Percentiles rank a stretch among this genome's conserved stretches.
Evolutionary conservation across 1,140 invertebrate species (phyloP).

Genomic region (Penaeus vannamei): DNA sequence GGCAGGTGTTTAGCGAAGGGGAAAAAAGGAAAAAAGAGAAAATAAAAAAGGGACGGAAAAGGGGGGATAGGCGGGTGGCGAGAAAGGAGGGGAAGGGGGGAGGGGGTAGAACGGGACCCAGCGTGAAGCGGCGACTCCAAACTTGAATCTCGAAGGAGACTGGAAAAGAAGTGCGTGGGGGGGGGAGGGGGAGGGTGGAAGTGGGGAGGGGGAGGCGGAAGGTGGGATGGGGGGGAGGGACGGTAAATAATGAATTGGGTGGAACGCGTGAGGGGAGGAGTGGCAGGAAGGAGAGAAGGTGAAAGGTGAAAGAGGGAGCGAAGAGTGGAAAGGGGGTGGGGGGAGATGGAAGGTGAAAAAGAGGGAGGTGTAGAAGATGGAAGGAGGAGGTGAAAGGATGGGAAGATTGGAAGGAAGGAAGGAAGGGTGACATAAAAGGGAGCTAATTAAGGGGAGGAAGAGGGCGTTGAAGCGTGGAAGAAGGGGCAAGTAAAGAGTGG

Average conservation of each 20-base stretch:
- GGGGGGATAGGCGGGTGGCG: too few relatives aligned
- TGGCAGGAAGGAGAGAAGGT: too few relatives aligned
- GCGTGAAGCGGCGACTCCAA: too few relatives aligned
- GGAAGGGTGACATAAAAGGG: neutral
- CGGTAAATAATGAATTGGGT: neutral
- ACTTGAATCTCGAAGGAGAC: too few relatives aligned
- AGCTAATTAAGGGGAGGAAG: too few relatives aligned
- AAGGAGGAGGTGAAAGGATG: neutral
- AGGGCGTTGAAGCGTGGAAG: neutral
- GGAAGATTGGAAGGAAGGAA: neutral
- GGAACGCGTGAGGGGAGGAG: neutral
- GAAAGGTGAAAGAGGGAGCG: neutral
- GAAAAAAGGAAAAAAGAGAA: too few relatives aligned
- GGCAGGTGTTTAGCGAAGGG: too few relatives aligned
- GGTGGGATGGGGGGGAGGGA: neutral
- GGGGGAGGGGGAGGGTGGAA: too few relatives aligned
- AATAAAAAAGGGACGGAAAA: too few relatives aligned
- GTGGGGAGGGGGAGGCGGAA: neutral
- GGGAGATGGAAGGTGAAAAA: neutral
- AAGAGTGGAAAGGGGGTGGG: neutral
- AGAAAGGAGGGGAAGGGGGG: too few relatives aligned
- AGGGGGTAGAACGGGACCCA: too few relatives aligned
- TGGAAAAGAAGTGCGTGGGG: slow-evolving; percentile 5
- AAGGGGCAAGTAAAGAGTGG: neutral
- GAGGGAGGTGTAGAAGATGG: neutral